A percentile compares a stretch with the other conserved stretches of the same genome.
Conservation (phyloP, 2,888 invertebrate species). For the Coelopa pilipes region DNA sequence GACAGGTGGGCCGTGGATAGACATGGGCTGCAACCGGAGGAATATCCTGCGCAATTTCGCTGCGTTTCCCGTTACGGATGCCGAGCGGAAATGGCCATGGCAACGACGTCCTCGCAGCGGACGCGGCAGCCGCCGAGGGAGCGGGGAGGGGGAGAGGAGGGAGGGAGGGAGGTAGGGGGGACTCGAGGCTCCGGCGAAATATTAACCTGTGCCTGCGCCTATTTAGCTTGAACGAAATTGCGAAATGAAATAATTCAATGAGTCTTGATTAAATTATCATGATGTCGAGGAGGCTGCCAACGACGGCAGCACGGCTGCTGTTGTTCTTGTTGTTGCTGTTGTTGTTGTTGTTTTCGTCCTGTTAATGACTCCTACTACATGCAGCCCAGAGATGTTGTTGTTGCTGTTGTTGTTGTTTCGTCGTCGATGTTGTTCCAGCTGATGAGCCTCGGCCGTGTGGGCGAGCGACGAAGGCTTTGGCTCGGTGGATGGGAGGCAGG, state of each 20-base stretch:
- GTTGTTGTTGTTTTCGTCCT: neutral
- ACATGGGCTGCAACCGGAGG: no score
- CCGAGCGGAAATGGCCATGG: no score
- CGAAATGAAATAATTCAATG: slow-evolving; percentile 34
- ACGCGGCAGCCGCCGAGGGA: no score
- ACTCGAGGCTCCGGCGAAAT: slow-evolving; percentile 27
- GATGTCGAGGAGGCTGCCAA: neutral
- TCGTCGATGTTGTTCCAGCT: slow-evolving; percentile 21
- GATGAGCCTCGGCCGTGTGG: slow-evolving; percentile 6
- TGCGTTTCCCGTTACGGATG: no score
- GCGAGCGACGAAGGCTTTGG: neutral
- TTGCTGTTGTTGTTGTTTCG: no score
- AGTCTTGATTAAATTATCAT: slow-evolving; percentile 34
- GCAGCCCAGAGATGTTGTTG: no score
- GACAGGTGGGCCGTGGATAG: no score
- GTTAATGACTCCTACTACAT: no score
- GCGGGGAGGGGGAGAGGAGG: no score
- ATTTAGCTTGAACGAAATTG: slow-evolving; percentile 32
- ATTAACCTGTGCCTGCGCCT: slow-evolving; percentile 30
- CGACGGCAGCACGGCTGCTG: neutral
- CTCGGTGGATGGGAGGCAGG: neutral
- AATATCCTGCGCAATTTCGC: no score
- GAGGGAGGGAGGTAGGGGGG: neutral
- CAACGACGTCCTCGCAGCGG: no score
- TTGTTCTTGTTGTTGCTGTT: neutral